A percentile compares a stretch with the other conserved stretches of the same genome.
Evolutionary conservation across 2,888 invertebrate species (phyloP).

Genomic region (Rhyacophila evoluta): DNA sequence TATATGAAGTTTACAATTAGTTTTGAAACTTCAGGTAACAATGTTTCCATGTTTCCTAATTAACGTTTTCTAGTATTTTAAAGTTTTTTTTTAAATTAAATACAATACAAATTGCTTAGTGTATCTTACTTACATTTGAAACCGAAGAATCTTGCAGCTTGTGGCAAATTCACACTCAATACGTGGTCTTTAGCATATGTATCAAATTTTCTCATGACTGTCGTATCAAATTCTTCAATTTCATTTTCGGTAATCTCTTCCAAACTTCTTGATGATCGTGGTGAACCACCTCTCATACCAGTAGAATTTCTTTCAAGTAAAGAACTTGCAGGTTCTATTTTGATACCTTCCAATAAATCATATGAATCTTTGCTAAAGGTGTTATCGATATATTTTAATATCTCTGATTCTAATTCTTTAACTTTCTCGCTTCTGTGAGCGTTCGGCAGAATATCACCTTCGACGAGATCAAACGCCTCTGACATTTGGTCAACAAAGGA

Average conservation of each 20-base stretch:
- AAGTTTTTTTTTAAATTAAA: too few relatives aligned
- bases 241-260: constrained; percentile 49
- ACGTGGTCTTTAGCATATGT: constrained; percentile 73
- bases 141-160: constrained; percentile 75
- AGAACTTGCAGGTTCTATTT: constrained; percentile 61
- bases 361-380: constrained; percentile 69
- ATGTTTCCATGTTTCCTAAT: too few relatives aligned
- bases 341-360: constrained; percentile 72
- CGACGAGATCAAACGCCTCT: constrained; percentile 40
- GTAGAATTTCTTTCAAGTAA: constrained; percentile 41
- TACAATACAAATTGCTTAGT: too few relatives aligned
- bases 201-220: constrained; percentile 71
- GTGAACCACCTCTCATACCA: constrained; percentile 54
- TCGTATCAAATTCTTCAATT: constrained; percentile 62
- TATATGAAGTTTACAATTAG: too few relatives aligned
- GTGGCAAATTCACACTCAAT: constrained; percentile 75
- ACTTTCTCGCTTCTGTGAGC: constrained; percentile 28
- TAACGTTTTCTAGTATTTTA: too few relatives aligned
- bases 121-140: constrained; percentile 75
- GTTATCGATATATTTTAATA: constrained; percentile 72
- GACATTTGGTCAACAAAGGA: constrained; percentile 31
- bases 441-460: constrained; percentile 28
- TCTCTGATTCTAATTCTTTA: constrained; percentile 64
- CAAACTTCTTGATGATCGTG: constrained; percentile 45
- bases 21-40: too few relatives aligned